Evolutionary conservation across 2,797 vertebrate species (phyloP).

Genomic region (Muraenolepis orangiensis): DNA sequence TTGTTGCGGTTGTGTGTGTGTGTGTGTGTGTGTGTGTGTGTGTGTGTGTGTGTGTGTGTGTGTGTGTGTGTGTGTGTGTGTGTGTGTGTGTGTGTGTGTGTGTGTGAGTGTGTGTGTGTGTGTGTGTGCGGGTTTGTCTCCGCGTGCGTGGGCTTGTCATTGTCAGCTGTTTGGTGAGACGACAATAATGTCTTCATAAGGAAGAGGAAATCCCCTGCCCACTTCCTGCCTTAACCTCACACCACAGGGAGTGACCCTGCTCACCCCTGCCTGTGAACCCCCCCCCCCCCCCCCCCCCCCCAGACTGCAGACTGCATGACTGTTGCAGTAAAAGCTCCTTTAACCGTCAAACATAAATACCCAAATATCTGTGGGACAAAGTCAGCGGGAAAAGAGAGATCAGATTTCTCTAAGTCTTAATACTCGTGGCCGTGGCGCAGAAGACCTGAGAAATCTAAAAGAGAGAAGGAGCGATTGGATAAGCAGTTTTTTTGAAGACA

Average conservation of each 20-base stretch:
- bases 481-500: too few relatives aligned
- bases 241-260: slow-evolving; percentile 54
- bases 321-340: not conserved
- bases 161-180: slow-evolving; percentile 28
- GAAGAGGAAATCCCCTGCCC: slow-evolving; percentile 28
- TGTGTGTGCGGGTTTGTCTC: not conserved
- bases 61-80: not conserved
- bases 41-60: not conserved
- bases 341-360: not conserved
- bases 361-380: not conserved
- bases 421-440: too few relatives aligned
- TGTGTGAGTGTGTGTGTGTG: not conserved
- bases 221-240: slow-evolving; percentile 49
- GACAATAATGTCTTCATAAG: slow-evolving; percentile 36
- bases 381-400: not conserved
- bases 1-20: not conserved
- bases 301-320: not conserved
- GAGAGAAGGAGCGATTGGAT: too few relatives aligned
- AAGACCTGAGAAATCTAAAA: too few relatives aligned
- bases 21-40: not conserved
- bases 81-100: slow-evolving; percentile 6
- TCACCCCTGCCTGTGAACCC: not conserved
- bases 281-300: not conserved
- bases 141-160: slow-evolving; percentile 11
- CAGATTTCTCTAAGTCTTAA: too few relatives aligned